Percentiles rank a stretch among this genome's conserved stretches.
Conservation (phyloP, 2,797 vertebrate species). For the Kryptolebias ocellatus region DNA sequence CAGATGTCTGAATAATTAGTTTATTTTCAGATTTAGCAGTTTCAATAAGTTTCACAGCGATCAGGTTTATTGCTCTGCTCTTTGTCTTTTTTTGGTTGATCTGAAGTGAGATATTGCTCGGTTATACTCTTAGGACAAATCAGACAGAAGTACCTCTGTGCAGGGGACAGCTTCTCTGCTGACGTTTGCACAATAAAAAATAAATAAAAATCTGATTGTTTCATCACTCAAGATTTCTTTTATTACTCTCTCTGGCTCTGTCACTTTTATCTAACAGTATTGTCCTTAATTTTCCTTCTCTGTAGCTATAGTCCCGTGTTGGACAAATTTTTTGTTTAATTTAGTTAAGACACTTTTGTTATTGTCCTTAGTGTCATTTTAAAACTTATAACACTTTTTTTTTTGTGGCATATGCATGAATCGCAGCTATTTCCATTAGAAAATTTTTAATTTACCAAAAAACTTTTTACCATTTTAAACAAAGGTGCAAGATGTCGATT, state of each 20-base stretch:
- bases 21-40: slow-evolving; percentile 65
- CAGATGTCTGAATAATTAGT: slow-evolving; percentile 43
- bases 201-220: slow-evolving; percentile 30
- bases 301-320: no score
- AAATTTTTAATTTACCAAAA: no score
- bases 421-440: neutral
- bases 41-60: slow-evolving; percentile 45
- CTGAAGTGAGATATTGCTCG: slow-evolving; percentile 33
- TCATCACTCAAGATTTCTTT: slow-evolving; percentile 25
- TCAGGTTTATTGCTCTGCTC: slow-evolving; percentile 52
- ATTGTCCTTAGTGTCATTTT: no score
- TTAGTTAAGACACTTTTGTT: no score
- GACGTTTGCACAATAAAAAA: slow-evolving; percentile 48
- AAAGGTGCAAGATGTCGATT: no score
- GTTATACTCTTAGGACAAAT: slow-evolving; percentile 41
- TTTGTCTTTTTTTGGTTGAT: slow-evolving; percentile 48
- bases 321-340: no score
- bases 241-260: neutral
- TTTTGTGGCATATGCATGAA: neutral
- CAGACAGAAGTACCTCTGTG: slow-evolving; percentile 18
- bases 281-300: no score
- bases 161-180: slow-evolving; percentile 35
- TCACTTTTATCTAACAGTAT: neutral
- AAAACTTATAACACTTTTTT: no score
- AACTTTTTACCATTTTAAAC: no score